Percentiles rank a stretch among this genome's conserved stretches.
These are phyloP conservation scores for Psilopsiagon aymara DNA, from an alignment of 2,113 vertebrate genomes.

Conservation along the genomic window DNA sequence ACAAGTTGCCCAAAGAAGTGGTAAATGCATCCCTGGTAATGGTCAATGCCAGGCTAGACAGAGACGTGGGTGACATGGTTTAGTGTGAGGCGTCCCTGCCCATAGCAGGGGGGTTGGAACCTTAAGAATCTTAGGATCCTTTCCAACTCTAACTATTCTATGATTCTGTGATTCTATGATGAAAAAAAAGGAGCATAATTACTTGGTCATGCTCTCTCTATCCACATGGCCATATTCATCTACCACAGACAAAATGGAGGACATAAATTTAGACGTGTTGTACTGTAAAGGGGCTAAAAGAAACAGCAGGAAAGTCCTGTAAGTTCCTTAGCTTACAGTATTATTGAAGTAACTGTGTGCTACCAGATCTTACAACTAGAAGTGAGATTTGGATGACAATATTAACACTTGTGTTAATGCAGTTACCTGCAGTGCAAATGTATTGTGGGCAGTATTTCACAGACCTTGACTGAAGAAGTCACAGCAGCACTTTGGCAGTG, in stretches of 20 bases:
- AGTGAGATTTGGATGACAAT: background rate
- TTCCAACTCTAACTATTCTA: too few species aligned
- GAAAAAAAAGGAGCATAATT: background rate
- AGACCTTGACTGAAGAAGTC: background rate
- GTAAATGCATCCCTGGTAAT: too few species aligned
- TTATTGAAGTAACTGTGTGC: background rate
- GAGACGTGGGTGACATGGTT: too few species aligned
- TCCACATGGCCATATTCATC: background rate
- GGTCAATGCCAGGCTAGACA: too few species aligned
- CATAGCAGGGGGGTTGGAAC: too few species aligned
- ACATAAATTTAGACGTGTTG: background rate
- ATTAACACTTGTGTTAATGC: background rate
- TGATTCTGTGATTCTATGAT: background rate
- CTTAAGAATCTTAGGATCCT: too few species aligned
- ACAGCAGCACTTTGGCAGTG: accelerated
- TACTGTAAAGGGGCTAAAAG: background rate
- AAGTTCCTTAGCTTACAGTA: background rate
- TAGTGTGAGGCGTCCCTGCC: too few species aligned
- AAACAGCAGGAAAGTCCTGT: background rate
- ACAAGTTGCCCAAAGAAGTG: too few species aligned
- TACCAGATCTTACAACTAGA: background rate
- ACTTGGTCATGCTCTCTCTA: background rate
- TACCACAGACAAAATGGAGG: background rate
- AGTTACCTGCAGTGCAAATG: background rate
- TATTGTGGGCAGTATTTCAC: background rate